A percentile compares a stretch with the other conserved stretches of the same genome.
Evolutionary conservation across 2,888 invertebrate species (phyloP).

Genomic region (Thera britannica): DNA sequence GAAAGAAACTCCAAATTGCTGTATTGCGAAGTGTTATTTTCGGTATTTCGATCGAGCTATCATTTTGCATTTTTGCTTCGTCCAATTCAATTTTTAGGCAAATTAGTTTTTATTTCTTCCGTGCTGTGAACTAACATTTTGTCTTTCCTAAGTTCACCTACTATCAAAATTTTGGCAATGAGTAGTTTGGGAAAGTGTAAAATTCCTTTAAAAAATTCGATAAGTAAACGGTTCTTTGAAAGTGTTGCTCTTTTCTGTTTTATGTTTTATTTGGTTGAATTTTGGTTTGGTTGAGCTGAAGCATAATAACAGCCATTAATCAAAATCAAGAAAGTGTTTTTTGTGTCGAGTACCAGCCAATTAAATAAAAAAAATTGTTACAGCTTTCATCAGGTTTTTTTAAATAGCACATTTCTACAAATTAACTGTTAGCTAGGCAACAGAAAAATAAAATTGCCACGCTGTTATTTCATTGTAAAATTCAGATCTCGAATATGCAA

Average conservation of each 20-base stretch:
- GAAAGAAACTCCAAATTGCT: neutral
- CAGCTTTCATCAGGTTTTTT: too few species aligned
- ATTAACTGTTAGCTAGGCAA: neutral
- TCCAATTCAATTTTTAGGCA: slow-evolving; percentile 3
- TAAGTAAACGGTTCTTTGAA: neutral
- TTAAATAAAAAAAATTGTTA: too few species aligned
- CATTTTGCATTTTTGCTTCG: neutral
- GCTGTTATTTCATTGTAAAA: neutral
- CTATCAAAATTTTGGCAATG: slow-evolving; percentile 54
- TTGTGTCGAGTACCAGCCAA: too few species aligned
- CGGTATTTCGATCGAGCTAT: neutral
- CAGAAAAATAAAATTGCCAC: neutral
- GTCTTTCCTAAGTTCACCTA: slow-evolving; percentile 52
- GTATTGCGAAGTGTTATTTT: slow-evolving; percentile 4
- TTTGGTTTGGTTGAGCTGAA: too few species aligned
- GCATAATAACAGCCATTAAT: too few species aligned
- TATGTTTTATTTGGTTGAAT: too few species aligned
- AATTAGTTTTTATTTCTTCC: slow-evolving; percentile 26
- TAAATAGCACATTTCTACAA: neutral
- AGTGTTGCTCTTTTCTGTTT: slow-evolving; percentile 1
- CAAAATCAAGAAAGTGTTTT: too few species aligned
- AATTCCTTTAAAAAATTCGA: neutral
- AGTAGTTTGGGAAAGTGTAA: slow-evolving; percentile 52
- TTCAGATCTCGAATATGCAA: neutral
- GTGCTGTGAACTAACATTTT: slow-evolving; percentile 53